Percentiles rank a stretch among this genome's conserved stretches.
Evolutionary conservation across 2,888 invertebrate genomes (phyloP).

Genomic region (Drosophila greeni): DNA sequence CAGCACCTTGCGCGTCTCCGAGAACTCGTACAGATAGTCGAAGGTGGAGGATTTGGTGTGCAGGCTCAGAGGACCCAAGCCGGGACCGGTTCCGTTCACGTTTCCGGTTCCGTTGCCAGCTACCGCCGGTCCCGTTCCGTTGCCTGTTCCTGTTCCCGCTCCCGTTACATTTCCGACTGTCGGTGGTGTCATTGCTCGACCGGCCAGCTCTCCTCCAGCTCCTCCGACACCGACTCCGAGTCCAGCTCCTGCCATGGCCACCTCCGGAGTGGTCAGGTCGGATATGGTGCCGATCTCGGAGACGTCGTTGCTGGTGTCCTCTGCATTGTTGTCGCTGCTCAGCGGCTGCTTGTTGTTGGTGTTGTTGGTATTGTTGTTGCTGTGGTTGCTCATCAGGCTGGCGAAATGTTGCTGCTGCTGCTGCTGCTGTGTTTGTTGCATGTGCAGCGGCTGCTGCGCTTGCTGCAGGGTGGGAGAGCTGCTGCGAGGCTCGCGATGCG

Average conservation of each 20-base stretch:
- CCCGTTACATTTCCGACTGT: slow-evolving; percentile 12
- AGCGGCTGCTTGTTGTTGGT: slow-evolving; percentile 51
- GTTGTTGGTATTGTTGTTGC: slow-evolving; percentile 44
- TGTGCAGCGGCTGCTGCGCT: slow-evolving; percentile 34
- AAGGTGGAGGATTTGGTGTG: slow-evolving; percentile 83
- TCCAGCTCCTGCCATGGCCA: slow-evolving; percentile 48
- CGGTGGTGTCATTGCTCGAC: slow-evolving; percentile 38
- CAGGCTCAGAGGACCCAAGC: slow-evolving; percentile 57
- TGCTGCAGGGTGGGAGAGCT: slow-evolving; percentile 70
- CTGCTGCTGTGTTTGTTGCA: slow-evolving; percentile 45
- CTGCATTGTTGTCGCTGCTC: slow-evolving; percentile 76
- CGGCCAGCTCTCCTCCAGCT: slow-evolving; percentile 63
- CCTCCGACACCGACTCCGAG: slow-evolving; percentile 29
- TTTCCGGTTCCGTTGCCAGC: slow-evolving; percentile 10
- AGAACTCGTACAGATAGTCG: slow-evolving; percentile 94
- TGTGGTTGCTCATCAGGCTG: slow-evolving; percentile 54
- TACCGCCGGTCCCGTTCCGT: slow-evolving; percentile 8
- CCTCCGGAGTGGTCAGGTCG: slow-evolving; percentile 78
- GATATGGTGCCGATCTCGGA: slow-evolving; percentile 79
- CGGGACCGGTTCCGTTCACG: slow-evolving; percentile 5
- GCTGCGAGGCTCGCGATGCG: slow-evolving; percentile 69
- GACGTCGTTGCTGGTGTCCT: slow-evolving; percentile 79
- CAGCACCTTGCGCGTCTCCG: slow-evolving; percentile 92
- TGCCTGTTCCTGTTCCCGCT: slow-evolving; percentile 4
- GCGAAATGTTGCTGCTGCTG: slow-evolving; percentile 46